A percentile compares a stretch with the other conserved stretches of the same genome.
Evolutionary conservation across 2,888 invertebrate species (phyloP).

Genomic region (Papilio demoleus): DNA sequence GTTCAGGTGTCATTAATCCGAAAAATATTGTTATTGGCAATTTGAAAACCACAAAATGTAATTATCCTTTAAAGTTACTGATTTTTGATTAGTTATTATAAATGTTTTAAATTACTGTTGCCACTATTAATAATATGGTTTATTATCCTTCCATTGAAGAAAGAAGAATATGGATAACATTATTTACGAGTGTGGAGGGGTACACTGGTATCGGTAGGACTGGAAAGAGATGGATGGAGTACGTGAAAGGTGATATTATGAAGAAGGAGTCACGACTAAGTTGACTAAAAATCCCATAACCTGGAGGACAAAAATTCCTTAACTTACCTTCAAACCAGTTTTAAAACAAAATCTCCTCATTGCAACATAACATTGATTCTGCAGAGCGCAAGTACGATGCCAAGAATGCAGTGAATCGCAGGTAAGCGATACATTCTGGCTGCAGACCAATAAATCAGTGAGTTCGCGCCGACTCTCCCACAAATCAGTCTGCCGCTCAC

Average conservation of each 20-base stretch:
- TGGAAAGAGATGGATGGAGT: too few relatives aligned
- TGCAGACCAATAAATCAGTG: slow-evolving; percentile 41
- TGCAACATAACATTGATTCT: slow-evolving; percentile 15
- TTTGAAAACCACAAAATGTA: slow-evolving; percentile 12
- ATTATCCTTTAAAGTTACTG: neutral
- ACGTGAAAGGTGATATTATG: too few relatives aligned
- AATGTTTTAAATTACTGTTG: neutral
- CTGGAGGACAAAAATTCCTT: too few relatives aligned
- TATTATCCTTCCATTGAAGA: too few relatives aligned
- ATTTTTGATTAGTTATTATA: neutral
- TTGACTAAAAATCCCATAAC: too few relatives aligned
- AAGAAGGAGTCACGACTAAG: too few relatives aligned
- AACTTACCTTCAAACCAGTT: neutral
- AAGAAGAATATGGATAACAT: too few relatives aligned
- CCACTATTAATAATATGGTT: neutral
- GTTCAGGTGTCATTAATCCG: slow-evolving; percentile 17
- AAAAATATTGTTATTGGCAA: slow-evolving; percentile 28
- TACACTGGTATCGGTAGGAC: too few relatives aligned
- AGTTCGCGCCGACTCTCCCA: slow-evolving; percentile 38
- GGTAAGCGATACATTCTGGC: slow-evolving; percentile 37
- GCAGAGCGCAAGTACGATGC: slow-evolving; percentile 10
- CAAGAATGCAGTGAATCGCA: slow-evolving; percentile 38
- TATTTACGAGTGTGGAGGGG: too few relatives aligned
- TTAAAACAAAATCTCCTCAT: slow-evolving; percentile 2
- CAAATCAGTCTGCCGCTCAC: slow-evolving; percentile 40